Conservation (phyloP, 2,888 invertebrate species). For the Apamea sordens region DNA sequence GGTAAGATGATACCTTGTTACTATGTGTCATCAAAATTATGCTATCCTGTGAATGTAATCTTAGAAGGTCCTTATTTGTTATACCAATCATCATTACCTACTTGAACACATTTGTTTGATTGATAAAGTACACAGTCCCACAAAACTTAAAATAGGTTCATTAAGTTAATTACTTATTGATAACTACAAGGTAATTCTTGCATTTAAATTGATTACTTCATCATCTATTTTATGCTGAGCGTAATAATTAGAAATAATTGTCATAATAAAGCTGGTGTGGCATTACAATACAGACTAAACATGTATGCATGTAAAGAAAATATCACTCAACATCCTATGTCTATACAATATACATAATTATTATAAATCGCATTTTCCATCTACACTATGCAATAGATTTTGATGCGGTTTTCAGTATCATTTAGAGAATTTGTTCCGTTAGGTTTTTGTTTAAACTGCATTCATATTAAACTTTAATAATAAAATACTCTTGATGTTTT, state of each 20-base stretch:
- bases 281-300: neutral
- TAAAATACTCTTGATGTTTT: neutral
- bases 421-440: neutral
- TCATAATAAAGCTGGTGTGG: too few relatives aligned
- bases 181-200: neutral
- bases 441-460: neutral
- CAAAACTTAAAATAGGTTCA: neutral
- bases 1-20: slow-evolving; percentile 79
- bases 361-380: neutral
- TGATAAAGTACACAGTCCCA: neutral
- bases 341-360: too few relatives aligned
- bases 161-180: neutral
- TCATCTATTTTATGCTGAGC: neutral
- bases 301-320: neutral
- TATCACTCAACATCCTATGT: neutral
- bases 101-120: neutral
- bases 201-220: neutral
- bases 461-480: neutral
- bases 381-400: neutral
- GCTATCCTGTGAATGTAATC: slow-evolving; percentile 17
- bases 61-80: neutral
- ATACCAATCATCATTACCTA: neutral
- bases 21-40: neutral
- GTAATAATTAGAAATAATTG: neutral
- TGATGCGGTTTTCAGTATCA: neutral